Evolutionary conservation across 2,888 invertebrate species (phyloP).

Genomic region (Strigamia crassipes): DNA sequence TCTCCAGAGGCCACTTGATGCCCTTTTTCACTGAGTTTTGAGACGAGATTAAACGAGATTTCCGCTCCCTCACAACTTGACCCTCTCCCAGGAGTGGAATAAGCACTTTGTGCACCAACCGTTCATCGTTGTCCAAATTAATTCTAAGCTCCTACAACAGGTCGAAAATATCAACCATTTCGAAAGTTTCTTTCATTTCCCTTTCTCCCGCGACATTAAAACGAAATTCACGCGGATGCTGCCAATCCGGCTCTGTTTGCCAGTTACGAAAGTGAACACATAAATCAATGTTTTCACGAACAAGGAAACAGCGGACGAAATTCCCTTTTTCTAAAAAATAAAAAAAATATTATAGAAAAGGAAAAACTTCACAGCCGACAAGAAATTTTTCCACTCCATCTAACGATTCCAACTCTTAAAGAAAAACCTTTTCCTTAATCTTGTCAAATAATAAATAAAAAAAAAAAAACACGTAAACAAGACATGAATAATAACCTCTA

Average conservation of each 20-base stretch:
- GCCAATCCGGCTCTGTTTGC: background rate
- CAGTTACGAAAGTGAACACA: background rate
- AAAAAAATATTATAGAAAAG: background rate
- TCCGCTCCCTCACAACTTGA: background rate
- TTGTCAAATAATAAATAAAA: no score
- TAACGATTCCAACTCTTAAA: background rate
- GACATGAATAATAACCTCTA: background rate
- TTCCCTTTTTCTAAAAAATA: background rate
- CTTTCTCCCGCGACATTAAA: background rate
- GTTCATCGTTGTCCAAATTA: background rate
- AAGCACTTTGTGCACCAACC: background rate
- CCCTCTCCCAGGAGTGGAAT: background rate
- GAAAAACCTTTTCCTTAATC: background rate
- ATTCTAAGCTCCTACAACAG: background rate
- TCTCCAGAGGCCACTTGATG: background rate
- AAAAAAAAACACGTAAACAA: background rate
- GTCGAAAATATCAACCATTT: background rate
- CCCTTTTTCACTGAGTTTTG: background rate
- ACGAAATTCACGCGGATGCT: background rate
- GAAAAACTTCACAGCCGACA: background rate
- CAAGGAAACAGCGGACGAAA: background rate
- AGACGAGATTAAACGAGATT: background rate
- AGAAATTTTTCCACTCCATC: background rate
- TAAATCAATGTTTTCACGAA: background rate
- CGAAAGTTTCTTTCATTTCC: background rate